phyloP scores from a whole-genome alignment of 2,797 vertebrate genomes.

The Rhodeus uyekii region DNA sequence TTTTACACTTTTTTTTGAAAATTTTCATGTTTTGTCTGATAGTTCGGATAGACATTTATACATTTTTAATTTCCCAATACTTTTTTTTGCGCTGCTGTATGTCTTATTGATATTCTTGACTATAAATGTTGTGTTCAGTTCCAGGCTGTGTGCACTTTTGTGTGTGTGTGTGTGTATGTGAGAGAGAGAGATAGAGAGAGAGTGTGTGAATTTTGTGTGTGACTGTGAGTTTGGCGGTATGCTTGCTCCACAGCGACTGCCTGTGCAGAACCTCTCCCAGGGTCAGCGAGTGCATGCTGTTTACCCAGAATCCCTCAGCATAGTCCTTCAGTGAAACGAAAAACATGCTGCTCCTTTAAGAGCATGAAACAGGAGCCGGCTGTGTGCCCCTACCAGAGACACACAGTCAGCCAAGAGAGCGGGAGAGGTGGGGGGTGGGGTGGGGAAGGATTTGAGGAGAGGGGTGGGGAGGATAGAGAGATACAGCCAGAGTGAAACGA shows the following conservation, averaged over 20 bases:
- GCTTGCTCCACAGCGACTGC: slow-evolving; percentile 64
- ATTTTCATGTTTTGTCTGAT: background rate
- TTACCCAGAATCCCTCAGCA: slow-evolving; percentile 77
- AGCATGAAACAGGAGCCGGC: slow-evolving; percentile 75
- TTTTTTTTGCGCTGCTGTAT: background rate
- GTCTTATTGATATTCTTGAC: slow-evolving; percentile 1
- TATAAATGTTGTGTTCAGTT: background rate
- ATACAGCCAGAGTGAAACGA: slow-evolving; percentile 54
- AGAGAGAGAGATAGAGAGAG: slow-evolving; percentile 9
- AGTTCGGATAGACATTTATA: background rate
- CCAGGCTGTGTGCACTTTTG: slow-evolving; percentile 16
- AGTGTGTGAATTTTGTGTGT: slow-evolving; percentile 9
- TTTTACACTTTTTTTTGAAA: too few relatives aligned
- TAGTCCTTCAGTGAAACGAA: slow-evolving; percentile 63
- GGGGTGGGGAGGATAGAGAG: slow-evolving; percentile 19
- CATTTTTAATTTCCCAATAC: background rate
- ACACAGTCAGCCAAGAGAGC: slow-evolving; percentile 73
- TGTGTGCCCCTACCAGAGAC: slow-evolving; percentile 68
- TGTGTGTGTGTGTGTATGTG: background rate
- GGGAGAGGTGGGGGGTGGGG: slow-evolving; percentile 45
- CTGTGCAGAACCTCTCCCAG: slow-evolving; percentile 67
- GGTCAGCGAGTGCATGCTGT: slow-evolving; percentile 80
- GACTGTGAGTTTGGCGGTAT: slow-evolving; percentile 30
- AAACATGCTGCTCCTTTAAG: slow-evolving; percentile 79
- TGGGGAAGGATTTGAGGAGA: slow-evolving; percentile 38